Percentiles rank a stretch among this genome's conserved stretches.
Conservation (phyloP, 2,888 invertebrate species). For the Oscheius myriophilus region DNA sequence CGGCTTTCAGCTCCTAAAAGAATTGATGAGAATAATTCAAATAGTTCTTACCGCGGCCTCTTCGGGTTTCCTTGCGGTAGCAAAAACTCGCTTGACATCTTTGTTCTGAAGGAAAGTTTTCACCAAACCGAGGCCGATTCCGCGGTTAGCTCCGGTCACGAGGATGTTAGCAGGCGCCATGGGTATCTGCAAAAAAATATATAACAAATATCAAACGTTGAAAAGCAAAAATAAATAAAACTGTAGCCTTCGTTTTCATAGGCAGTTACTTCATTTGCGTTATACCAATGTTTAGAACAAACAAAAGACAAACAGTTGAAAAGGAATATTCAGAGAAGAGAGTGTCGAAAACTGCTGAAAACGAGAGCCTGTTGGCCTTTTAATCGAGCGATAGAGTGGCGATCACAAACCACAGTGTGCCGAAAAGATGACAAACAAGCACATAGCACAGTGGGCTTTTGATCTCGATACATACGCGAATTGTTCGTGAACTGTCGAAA, state of each 20-base stretch:
- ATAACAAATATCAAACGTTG: background rate
- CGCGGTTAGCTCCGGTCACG: conserved; percentile 31
- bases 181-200: conserved; percentile 3
- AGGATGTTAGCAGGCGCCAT: conserved; percentile 18
- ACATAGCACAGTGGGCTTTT: too few relatives aligned
- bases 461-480: too few relatives aligned
- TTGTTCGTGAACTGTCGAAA: too few relatives aligned
- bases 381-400: too few relatives aligned
- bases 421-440: too few relatives aligned
- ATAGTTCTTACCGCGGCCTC: conserved; percentile 14
- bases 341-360: background rate
- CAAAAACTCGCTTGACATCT: conserved; percentile 27
- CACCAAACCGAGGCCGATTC: conserved; percentile 29
- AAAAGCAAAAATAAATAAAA: background rate
- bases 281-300: too few relatives aligned
- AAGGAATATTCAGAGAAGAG: background rate
- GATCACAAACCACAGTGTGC: too few relatives aligned
- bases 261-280: too few relatives aligned
- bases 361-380: background rate
- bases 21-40: background rate
- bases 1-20: conserved; percentile 35
- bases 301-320: background rate
- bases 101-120: conserved; percentile 22
- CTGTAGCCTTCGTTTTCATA: too few relatives aligned
- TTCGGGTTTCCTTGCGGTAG: conserved; percentile 22